phyloP scores from a whole-genome alignment of 2,888 invertebrate species.

The Acronicta aceris region DNA sequence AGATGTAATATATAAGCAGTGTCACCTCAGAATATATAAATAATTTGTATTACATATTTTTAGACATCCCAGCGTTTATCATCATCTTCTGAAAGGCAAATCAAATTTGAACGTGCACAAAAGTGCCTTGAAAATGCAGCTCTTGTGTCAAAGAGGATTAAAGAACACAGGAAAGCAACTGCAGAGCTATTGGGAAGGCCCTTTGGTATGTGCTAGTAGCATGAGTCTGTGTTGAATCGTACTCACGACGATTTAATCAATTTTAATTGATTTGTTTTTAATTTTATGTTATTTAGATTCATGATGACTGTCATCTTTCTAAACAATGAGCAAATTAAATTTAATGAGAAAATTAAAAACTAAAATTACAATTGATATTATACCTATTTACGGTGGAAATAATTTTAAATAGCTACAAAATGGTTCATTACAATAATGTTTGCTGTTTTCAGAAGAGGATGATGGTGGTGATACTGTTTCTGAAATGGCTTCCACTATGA shows the following conservation, averaged over 20 bases:
- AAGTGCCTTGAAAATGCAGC: constrained; percentile 87
- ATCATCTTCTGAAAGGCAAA: constrained; percentile 81
- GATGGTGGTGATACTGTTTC: constrained; percentile 80
- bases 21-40: not conserved
- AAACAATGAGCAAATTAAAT: too few relatives aligned
- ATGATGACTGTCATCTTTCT: too few relatives aligned
- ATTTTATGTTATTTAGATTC: too few relatives aligned
- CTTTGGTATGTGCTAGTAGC: constrained; percentile 70
- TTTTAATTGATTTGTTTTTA: too few relatives aligned
- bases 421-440: not conserved
- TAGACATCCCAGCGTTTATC: constrained; percentile 71
- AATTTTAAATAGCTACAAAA: too few relatives aligned
- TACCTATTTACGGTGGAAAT: too few relatives aligned
- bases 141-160: constrained; percentile 84
- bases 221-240: too few relatives aligned
- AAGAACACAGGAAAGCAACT: constrained; percentile 85
- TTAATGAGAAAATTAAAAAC: too few relatives aligned
- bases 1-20: not conserved
- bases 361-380: too few relatives aligned
- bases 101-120: constrained; percentile 84
- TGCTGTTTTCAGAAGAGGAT: constrained; percentile 75
- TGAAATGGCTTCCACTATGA: constrained; percentile 84
- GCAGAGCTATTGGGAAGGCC: constrained; percentile 83
- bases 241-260: too few relatives aligned
- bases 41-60: constrained; percentile 18